These are phyloP conservation scores for Lytechinus variegatus DNA, from an alignment of 35 echinoderm and acorn worm genomes.

Conservation along the genomic window DNA sequence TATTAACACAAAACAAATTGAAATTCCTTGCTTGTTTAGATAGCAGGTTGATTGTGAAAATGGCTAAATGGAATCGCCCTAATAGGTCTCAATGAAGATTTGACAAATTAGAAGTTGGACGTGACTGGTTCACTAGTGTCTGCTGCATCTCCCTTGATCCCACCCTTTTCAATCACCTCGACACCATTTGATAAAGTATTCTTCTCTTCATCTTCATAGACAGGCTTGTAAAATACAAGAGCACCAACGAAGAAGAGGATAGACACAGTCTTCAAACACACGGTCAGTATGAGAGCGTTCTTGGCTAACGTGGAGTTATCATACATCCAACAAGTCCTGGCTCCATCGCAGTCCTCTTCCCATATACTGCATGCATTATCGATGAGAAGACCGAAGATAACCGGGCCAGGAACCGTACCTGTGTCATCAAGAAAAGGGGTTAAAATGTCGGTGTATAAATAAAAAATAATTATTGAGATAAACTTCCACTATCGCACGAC, in stretches of 20 bases:
- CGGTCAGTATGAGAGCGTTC: slow-evolving; percentile 58
- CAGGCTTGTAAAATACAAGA: slow-evolving; percentile 66
- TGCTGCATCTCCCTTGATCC: background rate
- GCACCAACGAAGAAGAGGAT: slow-evolving; percentile 61
- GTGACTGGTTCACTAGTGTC: background rate
- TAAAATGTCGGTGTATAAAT: background rate
- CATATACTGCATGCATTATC: slow-evolving; percentile 82
- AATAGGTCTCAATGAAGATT: background rate
- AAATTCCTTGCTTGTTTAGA: no score
- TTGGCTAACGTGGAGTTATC: slow-evolving; percentile 67
- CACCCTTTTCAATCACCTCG: background rate
- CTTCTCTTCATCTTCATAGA: slow-evolving; percentile 34
- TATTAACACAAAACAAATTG: no score
- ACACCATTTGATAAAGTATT: background rate
- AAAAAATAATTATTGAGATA: no score
- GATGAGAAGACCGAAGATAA: slow-evolving; percentile 75
- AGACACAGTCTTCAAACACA: slow-evolving; percentile 52
- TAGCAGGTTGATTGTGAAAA: no score
- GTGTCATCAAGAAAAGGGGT: background rate
- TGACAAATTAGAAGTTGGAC: background rate
- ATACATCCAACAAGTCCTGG: slow-evolving; percentile 75
- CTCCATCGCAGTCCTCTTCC: slow-evolving; percentile 75
- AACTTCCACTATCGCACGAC: no score
- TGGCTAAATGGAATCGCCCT: no score
- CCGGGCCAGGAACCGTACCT: slow-evolving; percentile 83